Percentiles rank a stretch among this genome's conserved stretches.
phyloP scores from a whole-genome alignment of 2,113 vertebrate species.

The Globicephala melas region DNA sequence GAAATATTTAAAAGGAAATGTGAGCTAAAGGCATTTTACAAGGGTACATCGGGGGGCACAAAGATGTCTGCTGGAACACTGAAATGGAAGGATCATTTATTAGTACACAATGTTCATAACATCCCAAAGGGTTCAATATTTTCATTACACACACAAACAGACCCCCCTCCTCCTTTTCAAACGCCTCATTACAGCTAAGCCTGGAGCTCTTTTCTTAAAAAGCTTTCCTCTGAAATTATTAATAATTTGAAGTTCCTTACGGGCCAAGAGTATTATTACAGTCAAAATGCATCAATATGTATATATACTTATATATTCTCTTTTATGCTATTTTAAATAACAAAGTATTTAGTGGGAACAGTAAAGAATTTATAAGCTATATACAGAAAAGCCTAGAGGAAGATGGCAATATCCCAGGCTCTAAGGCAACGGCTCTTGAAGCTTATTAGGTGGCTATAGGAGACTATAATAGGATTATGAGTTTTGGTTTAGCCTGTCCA shows the following conservation, averaged over 20 bases:
- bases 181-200: constrained; percentile 67
- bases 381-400: constrained; percentile 63
- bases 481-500: constrained; percentile 75
- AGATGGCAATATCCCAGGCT: constrained; percentile 62
- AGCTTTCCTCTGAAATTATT: constrained; percentile 68
- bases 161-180: constrained; percentile 48
- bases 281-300: constrained; percentile 65
- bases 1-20: constrained; percentile 58
- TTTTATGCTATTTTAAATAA: constrained; percentile 67
- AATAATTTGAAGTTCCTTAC: constrained; percentile 67
- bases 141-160: constrained; percentile 66
- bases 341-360: constrained; percentile 65
- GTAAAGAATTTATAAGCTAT: constrained; percentile 71
- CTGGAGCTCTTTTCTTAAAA: constrained; percentile 67
- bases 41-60: constrained; percentile 35
- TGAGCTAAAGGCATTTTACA: constrained; percentile 41
- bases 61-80: constrained; percentile 53
- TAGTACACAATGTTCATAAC: constrained; percentile 56
- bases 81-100: constrained; percentile 62
- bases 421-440: constrained; percentile 61
- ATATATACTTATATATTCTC: constrained; percentile 50
- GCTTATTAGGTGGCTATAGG: constrained; percentile 73
- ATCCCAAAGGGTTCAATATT: constrained; percentile 63
- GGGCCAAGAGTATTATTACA: constrained; percentile 62
- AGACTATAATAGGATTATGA: constrained; percentile 78